Evolutionary conservation across 2,888 invertebrate genomes (phyloP), one percentile per base, ranked within the genome.

Genomic region (Leptogaster cylindrica): DNA sequence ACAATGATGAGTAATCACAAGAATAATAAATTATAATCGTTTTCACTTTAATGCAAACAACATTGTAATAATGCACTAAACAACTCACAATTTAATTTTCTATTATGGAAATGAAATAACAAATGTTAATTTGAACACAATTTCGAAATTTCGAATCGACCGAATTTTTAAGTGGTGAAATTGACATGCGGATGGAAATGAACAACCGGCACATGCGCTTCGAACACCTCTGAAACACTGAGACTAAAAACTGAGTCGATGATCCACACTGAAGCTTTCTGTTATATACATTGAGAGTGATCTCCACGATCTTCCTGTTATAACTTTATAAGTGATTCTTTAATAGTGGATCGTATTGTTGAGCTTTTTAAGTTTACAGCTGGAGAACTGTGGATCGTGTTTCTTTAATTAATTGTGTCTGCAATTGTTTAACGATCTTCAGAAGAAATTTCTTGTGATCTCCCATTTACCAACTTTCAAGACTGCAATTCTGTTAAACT

Each of bases 201-300:
- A 58, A n/a, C 58, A 14, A 25, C 39, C 58, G 39, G 39, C 58
- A 41, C 58, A 58, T 41, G 58, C 58, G 58, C 41, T 39, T 58
- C 41, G 25, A 25, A 25, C 23, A 41, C 23, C 25, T 16, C 23
- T 25, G 41, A 39, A 25, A 4, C n/a, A 58, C 58, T 58, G 41
- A 39, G 25, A 8, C 8, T 39, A 6, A 16, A 16, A n/a, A n/a
- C 50, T n/a, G 23, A 3, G 14, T 14, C 46, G 16, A 23, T 25
- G 46, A 46, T 46, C 46, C 25, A 16, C 10, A 25, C n/a, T 16
- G 33, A 55, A 55, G 55, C 55, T 55, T 55, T 36, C n/a, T 20
- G 18, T 52, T n/a, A 33, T 52, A 33, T 33, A 33, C 52, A 52
- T 31, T 33, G 52, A 50, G 27, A 25, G 25, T n/a, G 6, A 50